Percentiles rank a stretch among this genome's conserved stretches.
Evolutionary conservation across 2,888 invertebrate genomes (phyloP).

Genomic region (Drepanosiphum platanoidis): DNA sequence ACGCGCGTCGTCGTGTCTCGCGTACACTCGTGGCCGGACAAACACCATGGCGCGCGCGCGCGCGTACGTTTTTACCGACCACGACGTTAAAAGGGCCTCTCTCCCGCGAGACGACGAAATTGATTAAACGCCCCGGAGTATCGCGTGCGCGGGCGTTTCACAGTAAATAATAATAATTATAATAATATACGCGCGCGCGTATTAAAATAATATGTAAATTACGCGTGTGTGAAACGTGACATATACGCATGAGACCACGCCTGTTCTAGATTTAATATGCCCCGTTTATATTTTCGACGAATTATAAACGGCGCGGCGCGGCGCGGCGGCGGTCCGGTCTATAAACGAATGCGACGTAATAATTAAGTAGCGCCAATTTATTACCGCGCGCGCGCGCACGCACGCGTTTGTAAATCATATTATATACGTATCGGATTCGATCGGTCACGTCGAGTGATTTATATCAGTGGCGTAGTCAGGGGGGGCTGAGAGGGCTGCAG

Average conservation of each 20-base stretch:
- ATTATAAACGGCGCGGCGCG: not conserved
- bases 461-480: too few species aligned
- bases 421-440: too few species aligned
- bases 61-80: not conserved
- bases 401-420: too few species aligned
- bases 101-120: not conserved
- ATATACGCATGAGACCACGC: not conserved
- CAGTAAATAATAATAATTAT: not conserved
- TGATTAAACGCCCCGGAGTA: not conserved
- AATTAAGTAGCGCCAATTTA: too few species aligned
- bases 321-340: too few species aligned
- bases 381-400: too few species aligned
- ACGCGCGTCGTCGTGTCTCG: not conserved
- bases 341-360: too few species aligned
- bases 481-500: too few species aligned
- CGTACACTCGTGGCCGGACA: not conserved
- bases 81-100: not conserved
- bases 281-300: not conserved
- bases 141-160: not conserved
- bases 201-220: conserved; percentile 5
- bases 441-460: too few species aligned
- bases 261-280: not conserved
- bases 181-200: not conserved
- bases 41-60: too few species aligned
- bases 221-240: not conserved